Conservation (phyloP, 2,113 vertebrate genomes). For the Lagopus muta region DNA sequence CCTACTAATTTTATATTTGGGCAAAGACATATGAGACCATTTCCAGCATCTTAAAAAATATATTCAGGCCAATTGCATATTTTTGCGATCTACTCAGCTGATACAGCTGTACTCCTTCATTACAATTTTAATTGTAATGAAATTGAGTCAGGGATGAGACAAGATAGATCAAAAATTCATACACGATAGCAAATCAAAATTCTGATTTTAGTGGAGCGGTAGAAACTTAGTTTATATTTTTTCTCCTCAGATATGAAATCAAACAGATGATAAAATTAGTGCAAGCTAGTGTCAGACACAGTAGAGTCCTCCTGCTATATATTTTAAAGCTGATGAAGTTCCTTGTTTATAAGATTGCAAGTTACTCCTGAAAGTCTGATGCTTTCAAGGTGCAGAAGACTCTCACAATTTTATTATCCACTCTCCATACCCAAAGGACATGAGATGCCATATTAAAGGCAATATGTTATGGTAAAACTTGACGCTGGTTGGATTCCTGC, state of each 20-base stretch:
- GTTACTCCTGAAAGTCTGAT: background rate
- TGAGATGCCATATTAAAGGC: background rate
- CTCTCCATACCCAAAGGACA: background rate
- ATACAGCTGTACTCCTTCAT: background rate
- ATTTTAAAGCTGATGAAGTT: conserved; percentile 13
- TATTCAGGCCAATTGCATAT: background rate
- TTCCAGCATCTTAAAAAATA: background rate
- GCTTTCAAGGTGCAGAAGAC: background rate
- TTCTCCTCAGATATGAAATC: background rate
- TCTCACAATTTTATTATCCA: background rate
- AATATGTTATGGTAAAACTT: background rate
- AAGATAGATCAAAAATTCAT: background rate
- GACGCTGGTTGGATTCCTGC: background rate
- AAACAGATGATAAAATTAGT: conserved; percentile 16
- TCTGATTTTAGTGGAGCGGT: background rate
- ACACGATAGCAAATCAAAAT: background rate
- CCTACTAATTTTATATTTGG: background rate
- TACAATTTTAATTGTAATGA: background rate
- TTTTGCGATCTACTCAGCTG: background rate
- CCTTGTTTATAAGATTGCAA: conserved; percentile 14
- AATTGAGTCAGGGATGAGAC: background rate
- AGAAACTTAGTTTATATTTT: background rate
- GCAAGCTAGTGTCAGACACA: conserved; percentile 8
- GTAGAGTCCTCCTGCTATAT: background rate
- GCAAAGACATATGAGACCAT: background rate